Base-by-base conservation (phyloP, 2,888 invertebrate species). In the Philhelius pedissequus region DNA sequence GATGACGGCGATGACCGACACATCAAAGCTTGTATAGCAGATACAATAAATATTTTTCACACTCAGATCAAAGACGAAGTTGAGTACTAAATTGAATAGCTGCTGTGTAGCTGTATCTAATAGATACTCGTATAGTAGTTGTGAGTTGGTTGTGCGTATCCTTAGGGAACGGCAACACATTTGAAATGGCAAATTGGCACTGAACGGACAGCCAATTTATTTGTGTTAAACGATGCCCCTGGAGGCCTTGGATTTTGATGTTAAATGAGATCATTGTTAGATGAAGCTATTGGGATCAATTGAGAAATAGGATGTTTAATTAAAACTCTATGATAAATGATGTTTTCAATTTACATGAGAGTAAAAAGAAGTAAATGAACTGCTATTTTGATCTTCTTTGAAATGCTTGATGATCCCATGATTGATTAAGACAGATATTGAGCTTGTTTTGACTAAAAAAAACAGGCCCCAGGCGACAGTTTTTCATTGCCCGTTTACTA, bases 171-270 rank as follows among this genome's bases (percentile, higher is more conserved):
- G 22, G 45, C 9, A 30, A 35, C 32, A 56, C 32, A 62, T 68
- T 58, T 54, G 22, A 52, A 73, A 45, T 78, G 60, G 73, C 82
- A 68, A 73, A 77, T 78, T 82, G 77, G 27, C 58, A 38, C 58
- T 60, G 27, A 62, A 76, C 40, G 76, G 38, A 76, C 40, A 69
- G 38, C 27, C 77, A 54, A 77, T 70, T 62, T 70, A 68, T 69
- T 58, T 38, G 22, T 58, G 43, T 43, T 62, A 30, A 25, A 32
- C 35, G 22, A n/a, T 48, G 48, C 48, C 54, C 45, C 62, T 20
- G 25, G 56, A 77, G 68, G 56, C 56, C 38, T 40, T 18, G 8
- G 13, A 66, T 35, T n/a, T 48, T 5, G 48, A 11, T 38, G 43
- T 8, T 20, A 18, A 60, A 69, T 43, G 40, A 40, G 52, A 74